Conservation (phyloP, 2,797 vertebrate species). For the Tapirus indicus region DNA sequence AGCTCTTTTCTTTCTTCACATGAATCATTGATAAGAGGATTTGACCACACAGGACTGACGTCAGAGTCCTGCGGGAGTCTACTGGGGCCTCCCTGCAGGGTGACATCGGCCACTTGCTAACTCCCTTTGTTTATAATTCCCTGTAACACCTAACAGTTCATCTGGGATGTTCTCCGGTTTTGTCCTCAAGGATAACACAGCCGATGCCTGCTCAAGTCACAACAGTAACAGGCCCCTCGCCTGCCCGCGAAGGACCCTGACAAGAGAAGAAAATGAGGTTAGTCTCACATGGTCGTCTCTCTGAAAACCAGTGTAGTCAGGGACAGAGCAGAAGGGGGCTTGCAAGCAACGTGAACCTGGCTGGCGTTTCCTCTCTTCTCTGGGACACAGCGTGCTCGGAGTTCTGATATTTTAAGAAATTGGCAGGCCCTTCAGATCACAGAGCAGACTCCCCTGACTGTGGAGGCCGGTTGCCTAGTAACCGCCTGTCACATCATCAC, state of each 20-base stretch:
- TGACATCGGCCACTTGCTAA: not conserved
- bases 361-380: not conserved
- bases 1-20: not conserved
- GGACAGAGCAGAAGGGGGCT: not conserved
- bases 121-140: not conserved
- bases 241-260: not conserved
- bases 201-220: not conserved
- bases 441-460: not conserved
- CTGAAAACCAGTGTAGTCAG: not conserved
- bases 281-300: not conserved
- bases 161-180: not conserved
- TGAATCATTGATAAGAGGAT: not conserved
- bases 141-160: not conserved
- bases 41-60: not conserved
- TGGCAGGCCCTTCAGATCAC: not conserved
- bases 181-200: not conserved
- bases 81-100: not conserved
- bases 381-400: not conserved
- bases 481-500: not conserved
- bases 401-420: not conserved
- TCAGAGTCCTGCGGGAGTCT: not conserved
- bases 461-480: constrained; percentile 37
- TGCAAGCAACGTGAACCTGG: accelerated
- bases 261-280: not conserved
- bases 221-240: not conserved